These are phyloP conservation scores for Drosophila navojoa DNA, from an alignment of 1,140 invertebrate species.

Conservation along the genomic window DNA sequence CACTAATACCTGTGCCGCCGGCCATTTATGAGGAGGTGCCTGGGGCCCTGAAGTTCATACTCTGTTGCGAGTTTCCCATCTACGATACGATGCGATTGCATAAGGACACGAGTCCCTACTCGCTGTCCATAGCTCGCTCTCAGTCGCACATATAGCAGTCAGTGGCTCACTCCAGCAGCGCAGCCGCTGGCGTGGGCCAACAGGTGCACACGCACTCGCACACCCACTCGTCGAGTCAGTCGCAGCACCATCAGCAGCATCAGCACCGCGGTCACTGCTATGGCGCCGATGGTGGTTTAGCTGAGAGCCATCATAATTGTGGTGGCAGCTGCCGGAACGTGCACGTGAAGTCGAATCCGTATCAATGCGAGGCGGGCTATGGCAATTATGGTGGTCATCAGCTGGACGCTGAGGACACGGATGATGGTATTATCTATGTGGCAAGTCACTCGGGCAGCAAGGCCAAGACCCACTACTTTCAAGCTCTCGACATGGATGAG, in stretches of 20 bases:
- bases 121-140: slow-evolving; percentile 89
- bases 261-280: slow-evolving; percentile 77
- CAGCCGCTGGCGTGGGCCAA: slow-evolving; percentile 66
- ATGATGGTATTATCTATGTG: slow-evolving; percentile 78
- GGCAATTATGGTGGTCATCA: slow-evolving; percentile 66
- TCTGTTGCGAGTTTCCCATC: slow-evolving; percentile 94
- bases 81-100: slow-evolving; percentile 91
- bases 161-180: slow-evolving; percentile 79
- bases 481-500: slow-evolving; percentile 20
- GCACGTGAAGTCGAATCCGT: slow-evolving; percentile 79
- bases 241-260: slow-evolving; percentile 54
- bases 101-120: slow-evolving; percentile 88
- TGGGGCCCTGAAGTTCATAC: slow-evolving; percentile 90
- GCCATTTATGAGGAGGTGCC: slow-evolving; percentile 93
- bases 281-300: slow-evolving; percentile 74
- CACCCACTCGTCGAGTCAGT: slow-evolving; percentile 29
- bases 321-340: slow-evolving; percentile 78
- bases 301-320: slow-evolving; percentile 77
- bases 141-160: slow-evolving; percentile 89
- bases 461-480: slow-evolving; percentile 62
- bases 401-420: slow-evolving; percentile 70
- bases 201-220: slow-evolving; percentile 37
- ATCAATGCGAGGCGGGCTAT: slow-evolving; percentile 77
- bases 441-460: slow-evolving; percentile 50
- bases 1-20: slow-evolving; percentile 93